A percentile compares a stretch with the other conserved stretches of the same genome.
Conservation (phyloP, 1,140 invertebrate genomes). For the Drosophila guanche region DNA sequence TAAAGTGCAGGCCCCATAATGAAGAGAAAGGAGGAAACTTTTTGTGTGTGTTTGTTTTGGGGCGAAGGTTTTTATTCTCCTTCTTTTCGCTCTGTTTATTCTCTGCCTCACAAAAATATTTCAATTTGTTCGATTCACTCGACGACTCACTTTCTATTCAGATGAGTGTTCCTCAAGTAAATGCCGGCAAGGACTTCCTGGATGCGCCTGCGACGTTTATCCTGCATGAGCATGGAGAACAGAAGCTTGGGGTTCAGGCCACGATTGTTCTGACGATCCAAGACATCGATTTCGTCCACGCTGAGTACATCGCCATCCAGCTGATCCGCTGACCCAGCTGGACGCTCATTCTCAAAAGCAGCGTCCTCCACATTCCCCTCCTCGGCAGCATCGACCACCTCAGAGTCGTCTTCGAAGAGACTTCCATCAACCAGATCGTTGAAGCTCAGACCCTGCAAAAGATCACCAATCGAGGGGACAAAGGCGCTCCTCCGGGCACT, state of each 20-base stretch:
- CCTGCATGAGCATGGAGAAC: constrained; percentile 56
- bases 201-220: constrained; percentile 62
- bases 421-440: constrained; percentile 32
- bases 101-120: constrained; percentile 45
- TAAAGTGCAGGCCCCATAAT: constrained; percentile 61
- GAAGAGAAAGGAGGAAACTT: constrained; percentile 42
- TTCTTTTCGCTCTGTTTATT: constrained; percentile 39
- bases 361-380: not conserved
- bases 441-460: constrained; percentile 45
- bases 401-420: constrained; percentile 49
- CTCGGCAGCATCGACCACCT: constrained; percentile 31
- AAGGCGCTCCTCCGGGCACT: constrained; percentile 4
- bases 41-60: constrained; percentile 16
- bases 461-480: constrained; percentile 21
- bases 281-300: constrained; percentile 41
- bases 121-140: constrained; percentile 61
- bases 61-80: constrained; percentile 9
- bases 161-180: constrained; percentile 64
- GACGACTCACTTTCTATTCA: constrained; percentile 61
- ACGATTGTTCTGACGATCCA: constrained; percentile 53
- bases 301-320: constrained; percentile 21
- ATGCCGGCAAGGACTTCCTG: constrained; percentile 68
- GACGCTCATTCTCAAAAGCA: not conserved
- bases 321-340: not conserved
- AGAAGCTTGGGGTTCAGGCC: constrained; percentile 53